Evolutionary conservation across 2,888 invertebrate species (phyloP).

Genomic region (Spilarctia lutea): DNA sequence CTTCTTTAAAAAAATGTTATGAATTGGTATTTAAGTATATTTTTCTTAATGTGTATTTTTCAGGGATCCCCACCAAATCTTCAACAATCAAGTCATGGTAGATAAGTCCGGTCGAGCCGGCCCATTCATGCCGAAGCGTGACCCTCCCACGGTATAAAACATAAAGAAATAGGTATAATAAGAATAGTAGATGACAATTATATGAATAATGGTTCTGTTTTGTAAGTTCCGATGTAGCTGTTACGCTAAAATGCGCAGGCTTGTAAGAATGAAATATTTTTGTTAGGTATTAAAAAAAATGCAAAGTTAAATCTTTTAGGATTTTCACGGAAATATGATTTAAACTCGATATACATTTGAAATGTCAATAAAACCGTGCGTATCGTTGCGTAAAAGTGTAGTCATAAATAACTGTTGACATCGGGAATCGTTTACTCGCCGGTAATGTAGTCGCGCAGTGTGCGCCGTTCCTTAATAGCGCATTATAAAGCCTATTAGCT

Average conservation of each 20-base stretch:
- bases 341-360: slow-evolving; percentile 25
- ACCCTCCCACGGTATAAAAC: too few relatives aligned
- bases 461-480: slow-evolving; percentile 66
- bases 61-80: background rate
- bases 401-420: slow-evolving; percentile 65
- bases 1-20: too few relatives aligned
- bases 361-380: slow-evolving; percentile 49
- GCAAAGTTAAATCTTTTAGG: background rate
- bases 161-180: too few relatives aligned
- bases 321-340: slow-evolving; percentile 22
- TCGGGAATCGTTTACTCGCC: slow-evolving; percentile 53
- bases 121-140: too few relatives aligned
- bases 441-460: slow-evolving; percentile 64
- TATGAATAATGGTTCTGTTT: too few relatives aligned
- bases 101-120: too few relatives aligned
- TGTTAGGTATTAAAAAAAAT: background rate
- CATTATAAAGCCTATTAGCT: slow-evolving; percentile 75
- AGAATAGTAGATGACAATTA: too few relatives aligned
- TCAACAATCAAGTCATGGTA: accelerated
- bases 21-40: too few relatives aligned
- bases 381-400: slow-evolving; percentile 64
- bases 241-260: background rate
- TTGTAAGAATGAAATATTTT: background rate
- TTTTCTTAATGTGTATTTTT: background rate
- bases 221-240: background rate